Evolutionary conservation across 64 coral and sea anemone species (phyloP).

Genomic region (Stichodactyla mertensii): DNA sequence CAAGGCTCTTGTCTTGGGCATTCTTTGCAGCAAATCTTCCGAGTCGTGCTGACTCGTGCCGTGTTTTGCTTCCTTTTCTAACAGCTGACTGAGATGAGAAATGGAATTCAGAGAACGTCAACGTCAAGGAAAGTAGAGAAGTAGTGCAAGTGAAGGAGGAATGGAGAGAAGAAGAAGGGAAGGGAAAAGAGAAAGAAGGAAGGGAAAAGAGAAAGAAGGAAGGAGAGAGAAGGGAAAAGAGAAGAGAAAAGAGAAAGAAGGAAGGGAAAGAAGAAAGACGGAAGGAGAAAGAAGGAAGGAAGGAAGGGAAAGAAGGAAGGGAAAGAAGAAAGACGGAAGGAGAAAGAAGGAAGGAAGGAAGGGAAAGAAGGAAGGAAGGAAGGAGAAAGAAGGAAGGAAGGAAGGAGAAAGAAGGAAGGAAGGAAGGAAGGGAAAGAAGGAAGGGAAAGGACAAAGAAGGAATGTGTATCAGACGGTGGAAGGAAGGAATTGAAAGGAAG

Average conservation of each 20-base stretch:
- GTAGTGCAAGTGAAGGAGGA: neutral
- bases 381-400: neutral
- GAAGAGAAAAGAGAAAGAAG: neutral
- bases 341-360: neutral
- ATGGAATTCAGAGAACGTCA: too few species aligned
- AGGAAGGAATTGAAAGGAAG: neutral
- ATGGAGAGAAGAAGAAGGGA: neutral
- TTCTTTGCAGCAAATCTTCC: neutral
- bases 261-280: neutral
- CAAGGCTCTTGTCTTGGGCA: slow-evolving; percentile 67
- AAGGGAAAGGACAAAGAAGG: too few species aligned
- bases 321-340: neutral
- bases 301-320: neutral
- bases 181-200: neutral
- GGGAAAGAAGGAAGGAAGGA: too few species aligned
- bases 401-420: neutral
- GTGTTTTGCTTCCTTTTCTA: slow-evolving; percentile 36
- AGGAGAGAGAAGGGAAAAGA: neutral
- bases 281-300: neutral
- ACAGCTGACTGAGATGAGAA: slow-evolving; percentile 2
- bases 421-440: too few species aligned
- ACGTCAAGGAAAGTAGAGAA: neutral
- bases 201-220: too few species aligned
- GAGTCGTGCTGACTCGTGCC: neutral
- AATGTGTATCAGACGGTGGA: too few species aligned